Conservation (phyloP, 2,113 vertebrate species). For the Notarius lentiginosus region DNA sequence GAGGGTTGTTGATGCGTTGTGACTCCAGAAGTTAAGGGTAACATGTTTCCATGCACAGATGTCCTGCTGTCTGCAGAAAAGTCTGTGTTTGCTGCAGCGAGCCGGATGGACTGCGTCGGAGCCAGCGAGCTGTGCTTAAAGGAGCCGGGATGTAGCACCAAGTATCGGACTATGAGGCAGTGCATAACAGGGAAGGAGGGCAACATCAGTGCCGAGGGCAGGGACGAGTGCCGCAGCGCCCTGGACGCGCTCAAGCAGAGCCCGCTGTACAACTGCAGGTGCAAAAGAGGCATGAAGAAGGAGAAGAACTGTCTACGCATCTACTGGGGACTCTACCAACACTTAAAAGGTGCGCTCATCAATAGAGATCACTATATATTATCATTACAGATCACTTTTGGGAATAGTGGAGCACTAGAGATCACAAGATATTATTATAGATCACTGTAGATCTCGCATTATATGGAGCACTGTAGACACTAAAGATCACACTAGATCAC, state of each 20-base stretch:
- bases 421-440: background rate
- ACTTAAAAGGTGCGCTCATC: slow-evolving; percentile 83
- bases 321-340: slow-evolving; percentile 98
- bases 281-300: slow-evolving; percentile 97
- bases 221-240: slow-evolving; percentile 91
- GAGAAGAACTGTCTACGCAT: slow-evolving; percentile 98
- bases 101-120: slow-evolving; percentile 88
- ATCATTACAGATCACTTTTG: background rate
- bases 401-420: too few species aligned
- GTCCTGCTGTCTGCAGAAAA: slow-evolving; percentile 78
- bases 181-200: slow-evolving; percentile 90
- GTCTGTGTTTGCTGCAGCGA: slow-evolving; percentile 64
- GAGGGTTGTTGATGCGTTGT: background rate
- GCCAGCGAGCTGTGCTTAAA: slow-evolving; percentile 94
- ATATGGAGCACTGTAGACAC: background rate
- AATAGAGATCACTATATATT: background rate
- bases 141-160: slow-evolving; percentile 93
- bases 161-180: slow-evolving; percentile 97
- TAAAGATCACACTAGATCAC: background rate
- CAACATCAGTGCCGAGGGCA: slow-evolving; percentile 94
- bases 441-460: too few species aligned
- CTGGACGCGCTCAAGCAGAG: slow-evolving; percentile 95
- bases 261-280: slow-evolving; percentile 92
- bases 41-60: slow-evolving; percentile 67
- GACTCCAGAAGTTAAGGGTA: background rate